Percentiles rank a stretch among this genome's conserved stretches.
phyloP scores from a whole-genome alignment of 1,140 invertebrate species.

The Cephus cinctus region DNA sequence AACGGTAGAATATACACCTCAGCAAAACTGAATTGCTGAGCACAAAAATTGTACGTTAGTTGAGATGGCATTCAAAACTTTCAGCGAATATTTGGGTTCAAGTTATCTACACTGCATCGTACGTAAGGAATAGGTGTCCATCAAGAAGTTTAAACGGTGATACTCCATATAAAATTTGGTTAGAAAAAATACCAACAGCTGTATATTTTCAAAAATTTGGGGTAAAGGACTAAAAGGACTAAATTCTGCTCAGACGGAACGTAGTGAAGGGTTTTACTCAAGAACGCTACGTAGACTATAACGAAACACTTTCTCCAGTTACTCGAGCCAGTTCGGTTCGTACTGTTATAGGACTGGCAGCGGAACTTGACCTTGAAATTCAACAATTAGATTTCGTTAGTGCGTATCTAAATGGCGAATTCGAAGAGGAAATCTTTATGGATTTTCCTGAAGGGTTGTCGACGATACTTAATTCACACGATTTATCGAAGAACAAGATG shows the following conservation, averaged over 20 bases:
- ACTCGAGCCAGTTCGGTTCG: conserved; percentile 2
- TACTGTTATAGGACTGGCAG: not conserved
- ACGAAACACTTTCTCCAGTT: conserved; percentile 19
- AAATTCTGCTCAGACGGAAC: conserved; percentile 10
- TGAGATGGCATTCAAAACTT: conserved; percentile 24
- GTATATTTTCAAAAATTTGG: conserved; percentile 27
- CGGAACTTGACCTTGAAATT: conserved; percentile 3
- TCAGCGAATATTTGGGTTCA: conserved; percentile 25
- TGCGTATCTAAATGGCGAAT: conserved; percentile 1
- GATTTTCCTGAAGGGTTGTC: no score
- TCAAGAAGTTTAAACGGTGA: conserved; percentile 22
- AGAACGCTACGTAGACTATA: conserved; percentile 16
- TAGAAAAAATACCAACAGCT: conserved; percentile 32
- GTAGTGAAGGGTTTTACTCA: conserved; percentile 20
- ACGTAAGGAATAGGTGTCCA: conserved; percentile 28
- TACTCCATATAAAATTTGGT: conserved; percentile 33
- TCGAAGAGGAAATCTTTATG: not conserved
- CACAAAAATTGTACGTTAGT: conserved; percentile 42
- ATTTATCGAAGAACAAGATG: conserved; percentile 5
- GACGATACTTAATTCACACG: not conserved
- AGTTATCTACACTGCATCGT: conserved; percentile 28
- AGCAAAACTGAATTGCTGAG: conserved; percentile 53
- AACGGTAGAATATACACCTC: conserved; percentile 36
- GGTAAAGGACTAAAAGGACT: conserved; percentile 6
- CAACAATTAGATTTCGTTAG: conserved; percentile 9